Evolutionary conservation across 37 sponge, comb jelly and placozoan species (phyloP).

Genomic region (Diacarnus erythraeanus): DNA sequence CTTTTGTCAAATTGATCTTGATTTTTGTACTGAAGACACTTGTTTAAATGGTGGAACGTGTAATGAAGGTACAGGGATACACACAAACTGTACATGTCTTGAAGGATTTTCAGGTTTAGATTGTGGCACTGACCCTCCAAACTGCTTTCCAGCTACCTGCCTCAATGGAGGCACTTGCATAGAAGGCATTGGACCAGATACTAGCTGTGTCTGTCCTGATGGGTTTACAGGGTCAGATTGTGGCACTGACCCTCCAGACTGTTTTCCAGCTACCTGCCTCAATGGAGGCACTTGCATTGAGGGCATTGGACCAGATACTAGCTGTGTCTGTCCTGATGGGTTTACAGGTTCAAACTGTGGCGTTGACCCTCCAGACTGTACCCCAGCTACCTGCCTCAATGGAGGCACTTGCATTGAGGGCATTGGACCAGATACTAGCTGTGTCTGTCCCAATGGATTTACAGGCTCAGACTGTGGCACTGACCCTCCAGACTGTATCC

Average conservation of each 20-base stretch:
- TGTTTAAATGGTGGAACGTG: slow-evolving; percentile 49
- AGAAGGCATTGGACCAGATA: slow-evolving; percentile 35
- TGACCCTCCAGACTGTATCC: background rate
- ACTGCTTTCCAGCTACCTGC: slow-evolving; percentile 36
- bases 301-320: background rate
- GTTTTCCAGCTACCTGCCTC: slow-evolving; percentile 5
- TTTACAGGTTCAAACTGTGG: slow-evolving; percentile 18
- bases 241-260: slow-evolving; percentile 24
- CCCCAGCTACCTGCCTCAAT: background rate
- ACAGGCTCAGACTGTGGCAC: background rate
- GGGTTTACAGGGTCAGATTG: slow-evolving; percentile 50
- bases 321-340: slow-evolving; percentile 1
- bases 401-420: background rate
- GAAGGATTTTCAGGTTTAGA: slow-evolving; percentile 40
- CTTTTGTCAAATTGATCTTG: slow-evolving; percentile 15
- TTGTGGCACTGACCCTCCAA: slow-evolving; percentile 25
- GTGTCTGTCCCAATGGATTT: slow-evolving; percentile 2
- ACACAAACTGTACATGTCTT: slow-evolving; percentile 26
- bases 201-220: slow-evolving; percentile 36
- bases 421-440: background rate
- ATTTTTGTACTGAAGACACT: background rate
- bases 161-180: slow-evolving; percentile 64
- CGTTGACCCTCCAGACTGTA: background rate
- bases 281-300: slow-evolving; percentile 37
- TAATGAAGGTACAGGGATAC: slow-evolving; percentile 8